Percentiles rank a stretch among this genome's conserved stretches.
Conservation (phyloP, 1,140 invertebrate genomes). For the Platorchestia sp. region DNA sequence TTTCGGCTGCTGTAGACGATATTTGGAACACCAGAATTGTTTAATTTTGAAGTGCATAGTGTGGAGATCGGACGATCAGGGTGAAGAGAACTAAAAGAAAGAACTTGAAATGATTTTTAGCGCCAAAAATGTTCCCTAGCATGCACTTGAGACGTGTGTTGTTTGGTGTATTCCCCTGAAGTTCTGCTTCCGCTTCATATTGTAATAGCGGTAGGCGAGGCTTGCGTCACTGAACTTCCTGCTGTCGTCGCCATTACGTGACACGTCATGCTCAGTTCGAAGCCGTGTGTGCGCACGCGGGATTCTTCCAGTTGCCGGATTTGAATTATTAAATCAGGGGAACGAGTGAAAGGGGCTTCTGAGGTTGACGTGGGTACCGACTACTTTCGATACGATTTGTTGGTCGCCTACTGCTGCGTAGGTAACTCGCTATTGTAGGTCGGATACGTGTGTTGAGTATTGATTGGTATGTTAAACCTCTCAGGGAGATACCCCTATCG, state of each 20-base stretch:
- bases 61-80: background rate
- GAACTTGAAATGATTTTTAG: background rate
- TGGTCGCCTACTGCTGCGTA: background rate
- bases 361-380: background rate
- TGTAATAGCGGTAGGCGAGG: background rate
- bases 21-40: background rate
- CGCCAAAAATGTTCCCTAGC: background rate
- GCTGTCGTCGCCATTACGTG: background rate
- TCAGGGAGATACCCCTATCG: no score
- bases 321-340: slow-evolving; percentile 13
- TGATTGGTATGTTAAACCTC: no score
- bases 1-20: background rate
- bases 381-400: background rate
- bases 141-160: background rate
- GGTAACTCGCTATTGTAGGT: background rate
- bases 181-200: background rate
- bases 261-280: background rate
- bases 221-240: slow-evolving; percentile 31
- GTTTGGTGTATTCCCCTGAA: background rate
- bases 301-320: background rate
- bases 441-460: no score
- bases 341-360: slow-evolving; percentile 23
- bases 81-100: background rate
- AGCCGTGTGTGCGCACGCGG: background rate
- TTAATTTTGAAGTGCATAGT: background rate